phyloP scores from a whole-genome alignment of 2,113 vertebrate genomes.

The Buteo buteo region DNA sequence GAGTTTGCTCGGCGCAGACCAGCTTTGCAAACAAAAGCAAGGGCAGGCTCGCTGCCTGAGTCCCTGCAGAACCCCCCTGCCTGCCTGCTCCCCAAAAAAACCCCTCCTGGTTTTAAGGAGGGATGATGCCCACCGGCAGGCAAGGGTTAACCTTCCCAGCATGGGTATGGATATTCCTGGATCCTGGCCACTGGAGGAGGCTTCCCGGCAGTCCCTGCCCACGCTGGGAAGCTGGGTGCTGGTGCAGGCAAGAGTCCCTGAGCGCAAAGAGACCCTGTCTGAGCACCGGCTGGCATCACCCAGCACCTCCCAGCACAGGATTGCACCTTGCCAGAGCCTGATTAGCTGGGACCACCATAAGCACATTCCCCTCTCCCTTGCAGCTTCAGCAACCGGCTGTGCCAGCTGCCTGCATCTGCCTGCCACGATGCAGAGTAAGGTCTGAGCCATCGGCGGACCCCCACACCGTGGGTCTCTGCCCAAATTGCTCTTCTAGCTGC shows the following conservation, averaged over 20 bases:
- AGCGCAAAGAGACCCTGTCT: not conserved
- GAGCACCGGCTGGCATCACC: not conserved
- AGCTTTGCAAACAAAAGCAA: not conserved
- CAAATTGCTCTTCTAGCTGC: not conserved
- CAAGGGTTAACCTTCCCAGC: not conserved
- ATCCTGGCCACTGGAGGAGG: not conserved
- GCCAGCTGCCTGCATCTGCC: not conserved
- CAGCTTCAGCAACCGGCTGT: not conserved
- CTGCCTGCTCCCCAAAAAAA: not conserved
- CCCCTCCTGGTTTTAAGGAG: not conserved
- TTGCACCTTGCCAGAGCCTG: not conserved
- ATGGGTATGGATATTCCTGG: not conserved
- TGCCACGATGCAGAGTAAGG: accelerated
- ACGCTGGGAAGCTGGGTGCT: not conserved
- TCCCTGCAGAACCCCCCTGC: not conserved
- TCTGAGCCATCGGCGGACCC: accelerated
- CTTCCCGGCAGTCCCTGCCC: not conserved
- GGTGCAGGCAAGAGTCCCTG: not conserved
- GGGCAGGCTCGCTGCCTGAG: not conserved
- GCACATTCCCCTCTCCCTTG: not conserved
- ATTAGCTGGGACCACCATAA: not conserved
- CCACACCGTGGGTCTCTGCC: accelerated
- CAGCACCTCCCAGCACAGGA: not conserved
- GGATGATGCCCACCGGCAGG: not conserved
- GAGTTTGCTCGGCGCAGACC: not conserved